Percentiles rank a stretch among this genome's conserved stretches.
Conservation (phyloP, 2,797 vertebrate genomes). For the Hydrocynus forskahlii region DNA sequence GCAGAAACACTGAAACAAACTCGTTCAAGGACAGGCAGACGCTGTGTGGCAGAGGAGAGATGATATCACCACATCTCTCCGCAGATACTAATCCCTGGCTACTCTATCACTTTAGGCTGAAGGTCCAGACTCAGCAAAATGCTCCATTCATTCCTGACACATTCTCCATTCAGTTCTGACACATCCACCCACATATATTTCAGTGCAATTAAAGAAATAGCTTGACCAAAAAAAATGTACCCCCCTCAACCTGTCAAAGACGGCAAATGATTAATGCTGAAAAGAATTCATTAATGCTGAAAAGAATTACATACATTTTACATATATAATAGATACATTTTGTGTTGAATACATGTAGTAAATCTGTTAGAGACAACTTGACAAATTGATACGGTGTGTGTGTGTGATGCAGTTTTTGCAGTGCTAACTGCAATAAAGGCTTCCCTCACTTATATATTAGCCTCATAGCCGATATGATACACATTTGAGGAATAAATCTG, state of each 20-base stretch:
- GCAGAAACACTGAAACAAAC: slow-evolving; percentile 16
- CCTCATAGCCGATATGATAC: no score
- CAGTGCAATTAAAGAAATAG: background rate
- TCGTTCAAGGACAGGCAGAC: slow-evolving; percentile 33
- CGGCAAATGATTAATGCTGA: background rate
- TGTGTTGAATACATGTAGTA: no score
- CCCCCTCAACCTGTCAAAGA: background rate
- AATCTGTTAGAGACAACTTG: no score
- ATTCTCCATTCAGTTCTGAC: slow-evolving; percentile 58
- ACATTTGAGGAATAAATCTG: no score
- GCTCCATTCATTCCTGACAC: slow-evolving; percentile 64
- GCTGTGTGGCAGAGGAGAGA: slow-evolving; percentile 43
- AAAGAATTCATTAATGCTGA: background rate
- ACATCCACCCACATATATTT: background rate
- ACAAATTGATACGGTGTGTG: no score
- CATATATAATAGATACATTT: no score
- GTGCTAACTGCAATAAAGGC: no score
- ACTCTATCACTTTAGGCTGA: slow-evolving; percentile 67
- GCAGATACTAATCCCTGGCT: slow-evolving; percentile 67
- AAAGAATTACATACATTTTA: no score
- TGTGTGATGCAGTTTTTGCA: no score
- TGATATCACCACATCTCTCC: slow-evolving; percentile 63
- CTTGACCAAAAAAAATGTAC: background rate
- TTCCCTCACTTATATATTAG: no score
- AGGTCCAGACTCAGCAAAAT: slow-evolving; percentile 71